These are phyloP conservation scores for Zygothrica quintamaculata DNA, from an alignment of 2,888 invertebrate species.

Conservation along the genomic window DNA sequence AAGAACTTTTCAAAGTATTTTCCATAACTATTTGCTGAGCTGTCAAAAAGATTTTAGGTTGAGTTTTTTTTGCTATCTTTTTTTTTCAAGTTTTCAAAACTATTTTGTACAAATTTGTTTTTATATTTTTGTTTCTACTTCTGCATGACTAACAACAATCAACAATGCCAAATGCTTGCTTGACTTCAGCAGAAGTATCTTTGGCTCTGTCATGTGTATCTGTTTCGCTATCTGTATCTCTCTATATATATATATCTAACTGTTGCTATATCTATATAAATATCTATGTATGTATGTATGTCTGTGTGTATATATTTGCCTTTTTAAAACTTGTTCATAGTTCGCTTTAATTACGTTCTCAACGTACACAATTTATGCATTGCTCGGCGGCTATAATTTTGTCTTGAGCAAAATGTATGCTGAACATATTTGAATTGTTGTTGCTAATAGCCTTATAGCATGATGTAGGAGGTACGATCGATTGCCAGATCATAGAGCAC, in stretches of 20 bases:
- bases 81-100: slow-evolving; percentile 45
- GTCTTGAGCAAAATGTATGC: slow-evolving; percentile 33
- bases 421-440: slow-evolving; percentile 36
- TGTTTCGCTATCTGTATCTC: slow-evolving; percentile 18
- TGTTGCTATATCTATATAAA: slow-evolving; percentile 13
- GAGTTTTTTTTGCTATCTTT: background rate
- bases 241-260: slow-evolving; percentile 14
- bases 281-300: slow-evolving; percentile 20
- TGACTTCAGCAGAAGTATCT: slow-evolving; percentile 46
- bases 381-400: slow-evolving; percentile 22
- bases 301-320: slow-evolving; percentile 51
- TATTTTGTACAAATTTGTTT: slow-evolving; percentile 27
- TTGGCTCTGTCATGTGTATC: slow-evolving; percentile 13
- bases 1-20: background rate
- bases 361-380: slow-evolving; percentile 39
- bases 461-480: slow-evolving; percentile 51
- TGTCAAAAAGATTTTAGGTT: slow-evolving; percentile 31
- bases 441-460: slow-evolving; percentile 25
- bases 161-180: slow-evolving; percentile 34
- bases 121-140: slow-evolving; percentile 25
- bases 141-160: slow-evolving; percentile 31
- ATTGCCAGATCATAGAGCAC: slow-evolving; percentile 32
- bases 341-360: slow-evolving; percentile 67
- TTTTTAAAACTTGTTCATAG: slow-evolving; percentile 67
- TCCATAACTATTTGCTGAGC: slow-evolving; percentile 35